Conservation (phyloP, 2,113 vertebrate genomes). For the Phylloscopus whistleri region DNA sequence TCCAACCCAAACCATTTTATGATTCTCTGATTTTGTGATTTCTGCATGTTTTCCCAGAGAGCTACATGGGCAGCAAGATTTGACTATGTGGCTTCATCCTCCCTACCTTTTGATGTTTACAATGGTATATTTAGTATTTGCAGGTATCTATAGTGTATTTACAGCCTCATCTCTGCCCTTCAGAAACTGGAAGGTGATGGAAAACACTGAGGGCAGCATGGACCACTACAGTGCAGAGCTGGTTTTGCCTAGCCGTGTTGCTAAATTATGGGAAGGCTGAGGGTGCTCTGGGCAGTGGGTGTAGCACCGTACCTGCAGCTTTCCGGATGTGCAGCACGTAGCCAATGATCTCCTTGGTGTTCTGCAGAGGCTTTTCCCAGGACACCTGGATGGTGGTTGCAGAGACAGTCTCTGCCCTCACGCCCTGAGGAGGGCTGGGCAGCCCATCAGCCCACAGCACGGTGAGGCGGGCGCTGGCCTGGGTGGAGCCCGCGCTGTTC, state of each 20-base stretch:
- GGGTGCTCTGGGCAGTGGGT: background rate
- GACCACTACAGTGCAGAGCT: background rate
- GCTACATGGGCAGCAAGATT: background rate
- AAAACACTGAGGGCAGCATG: background rate
- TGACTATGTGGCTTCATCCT: background rate
- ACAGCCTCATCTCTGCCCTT: background rate
- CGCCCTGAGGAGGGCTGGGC: constrained; percentile 82
- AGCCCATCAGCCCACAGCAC: constrained; percentile 94
- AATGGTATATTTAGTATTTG: background rate
- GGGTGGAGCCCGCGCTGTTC: constrained; percentile 94
- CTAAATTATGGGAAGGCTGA: background rate
- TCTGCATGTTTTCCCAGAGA: background rate
- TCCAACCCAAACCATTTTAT: background rate
- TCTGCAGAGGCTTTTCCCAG: constrained; percentile 88
- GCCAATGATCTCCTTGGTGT: constrained; percentile 95
- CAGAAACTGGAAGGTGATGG: background rate
- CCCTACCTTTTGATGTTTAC: background rate
- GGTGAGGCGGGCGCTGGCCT: constrained; percentile 92
- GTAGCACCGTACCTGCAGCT: constrained; percentile 76
- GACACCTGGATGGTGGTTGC: constrained; percentile 91
- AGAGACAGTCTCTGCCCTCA: constrained; percentile 84
- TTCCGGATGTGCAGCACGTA: constrained; percentile 95
- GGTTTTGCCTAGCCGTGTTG: rapidly evolving
- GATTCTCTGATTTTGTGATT: background rate
- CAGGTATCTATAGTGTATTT: background rate